These are phyloP conservation scores for Gadus chalcogrammus DNA, from an alignment of 2,113 vertebrate genomes.

Conservation along the genomic window DNA sequence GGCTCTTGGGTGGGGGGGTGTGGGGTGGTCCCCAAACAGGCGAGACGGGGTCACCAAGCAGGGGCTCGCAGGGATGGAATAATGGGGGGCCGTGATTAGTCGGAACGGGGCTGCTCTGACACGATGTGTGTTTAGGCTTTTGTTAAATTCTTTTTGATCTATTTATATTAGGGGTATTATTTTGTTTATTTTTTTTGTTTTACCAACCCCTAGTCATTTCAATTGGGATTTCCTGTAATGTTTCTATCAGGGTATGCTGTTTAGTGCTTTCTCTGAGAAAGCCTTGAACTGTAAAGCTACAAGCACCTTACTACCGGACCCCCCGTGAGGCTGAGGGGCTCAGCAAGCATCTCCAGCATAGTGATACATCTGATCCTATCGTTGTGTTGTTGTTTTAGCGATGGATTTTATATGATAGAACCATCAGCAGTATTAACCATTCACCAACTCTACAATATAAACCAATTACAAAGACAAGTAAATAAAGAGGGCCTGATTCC, in stretches of 20 bases:
- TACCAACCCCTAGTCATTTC: conserved; percentile 19
- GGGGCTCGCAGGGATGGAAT: conserved; percentile 35
- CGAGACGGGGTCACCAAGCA: conserved; percentile 31
- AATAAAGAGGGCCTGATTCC: conserved; percentile 35
- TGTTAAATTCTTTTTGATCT: too few species aligned
- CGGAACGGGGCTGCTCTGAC: conserved; percentile 54
- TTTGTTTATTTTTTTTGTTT: conserved; percentile 58
- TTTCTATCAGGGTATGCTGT: conserved; percentile 65
- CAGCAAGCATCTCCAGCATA: conserved; percentile 40
- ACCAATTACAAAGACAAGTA: conserved; percentile 14
- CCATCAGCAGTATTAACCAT: conserved; percentile 68
- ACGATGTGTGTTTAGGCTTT: conserved; percentile 29
- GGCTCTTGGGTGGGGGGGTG: conserved; percentile 53
- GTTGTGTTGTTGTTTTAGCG: conserved; percentile 51
- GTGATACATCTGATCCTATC: conserved; percentile 9
- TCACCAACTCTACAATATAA: conserved; percentile 20
- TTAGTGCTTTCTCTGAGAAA: conserved; percentile 50
- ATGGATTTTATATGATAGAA: conserved; percentile 35
- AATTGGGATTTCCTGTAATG: conserved; percentile 60
- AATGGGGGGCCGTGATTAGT: conserved; percentile 37
- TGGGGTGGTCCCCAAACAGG: conserved; percentile 27
- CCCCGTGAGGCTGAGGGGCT: conserved; percentile 61
- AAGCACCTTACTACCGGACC: conserved; percentile 74
- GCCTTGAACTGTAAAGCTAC: conserved; percentile 69
- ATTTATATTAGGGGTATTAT: conserved; percentile 43